These are phyloP conservation scores for Myathropa florea DNA, from an alignment of 2,888 invertebrate genomes.

Conservation along the genomic window DNA sequence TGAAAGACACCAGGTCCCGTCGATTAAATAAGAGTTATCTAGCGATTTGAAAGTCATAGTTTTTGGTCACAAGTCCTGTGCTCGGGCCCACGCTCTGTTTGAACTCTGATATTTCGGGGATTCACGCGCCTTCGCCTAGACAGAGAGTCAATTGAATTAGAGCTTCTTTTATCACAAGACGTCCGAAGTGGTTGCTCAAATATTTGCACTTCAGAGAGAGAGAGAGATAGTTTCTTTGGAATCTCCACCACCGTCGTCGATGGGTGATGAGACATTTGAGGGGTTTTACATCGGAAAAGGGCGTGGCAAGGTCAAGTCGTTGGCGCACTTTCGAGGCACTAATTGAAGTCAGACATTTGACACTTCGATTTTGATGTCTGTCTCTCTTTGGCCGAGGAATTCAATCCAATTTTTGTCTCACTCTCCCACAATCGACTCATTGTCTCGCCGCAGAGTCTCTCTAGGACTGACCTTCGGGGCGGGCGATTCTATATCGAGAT, in stretches of 20 bases:
- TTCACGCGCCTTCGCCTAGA: not conserved
- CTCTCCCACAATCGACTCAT: too few species aligned
- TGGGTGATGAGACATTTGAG: not conserved
- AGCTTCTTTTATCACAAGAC: not conserved
- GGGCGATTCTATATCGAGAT: too few species aligned
- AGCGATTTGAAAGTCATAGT: not conserved
- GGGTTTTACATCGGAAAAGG: not conserved
- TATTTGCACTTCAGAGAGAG: not conserved
- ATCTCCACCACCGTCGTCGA: not conserved
- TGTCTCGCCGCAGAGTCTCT: conserved; percentile 66
- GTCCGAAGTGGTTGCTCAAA: not conserved
- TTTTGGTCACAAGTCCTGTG: not conserved
- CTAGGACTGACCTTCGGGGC: conserved; percentile 51
- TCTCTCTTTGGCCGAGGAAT: too few species aligned
- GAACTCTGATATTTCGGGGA: not conserved
- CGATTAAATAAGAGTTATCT: not conserved
- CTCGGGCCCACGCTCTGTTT: not conserved
- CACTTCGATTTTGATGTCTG: too few species aligned
- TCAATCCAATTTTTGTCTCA: too few species aligned
- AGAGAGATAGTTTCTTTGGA: too few species aligned
- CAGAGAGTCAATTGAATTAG: not conserved
- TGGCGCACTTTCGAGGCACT: not conserved
- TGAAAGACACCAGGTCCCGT: not conserved
- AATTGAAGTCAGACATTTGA: too few species aligned
- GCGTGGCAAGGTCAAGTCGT: not conserved